phyloP scores from a whole-genome alignment of 2,888 invertebrate genomes.

The Hyalella azteca region DNA sequence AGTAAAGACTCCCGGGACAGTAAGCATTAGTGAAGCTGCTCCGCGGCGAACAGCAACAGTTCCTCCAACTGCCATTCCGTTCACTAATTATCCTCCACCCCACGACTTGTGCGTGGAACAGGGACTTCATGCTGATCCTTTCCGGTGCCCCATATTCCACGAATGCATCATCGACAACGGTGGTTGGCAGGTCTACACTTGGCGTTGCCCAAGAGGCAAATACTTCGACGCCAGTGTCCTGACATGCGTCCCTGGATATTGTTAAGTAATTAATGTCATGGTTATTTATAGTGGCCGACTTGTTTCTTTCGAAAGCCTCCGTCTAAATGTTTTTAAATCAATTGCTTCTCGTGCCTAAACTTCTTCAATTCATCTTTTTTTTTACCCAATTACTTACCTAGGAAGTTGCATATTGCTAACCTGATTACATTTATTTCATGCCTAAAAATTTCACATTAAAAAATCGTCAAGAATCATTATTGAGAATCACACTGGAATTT shows the following conservation, averaged over 20 bases:
- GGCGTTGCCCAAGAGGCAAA: conserved; percentile 52
- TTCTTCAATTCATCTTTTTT: too few species aligned
- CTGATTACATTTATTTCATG: too few species aligned
- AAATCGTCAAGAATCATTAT: too few species aligned
- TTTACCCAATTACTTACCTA: too few species aligned
- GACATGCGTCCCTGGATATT: conserved; percentile 47
- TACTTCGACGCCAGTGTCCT: conserved; percentile 44
- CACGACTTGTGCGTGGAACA: conserved; percentile 49
- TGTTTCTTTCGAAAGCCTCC: too few species aligned
- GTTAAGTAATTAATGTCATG: neutral
- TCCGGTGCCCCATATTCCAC: conserved; percentile 51
- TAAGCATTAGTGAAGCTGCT: conserved; percentile 3
- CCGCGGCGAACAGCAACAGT: neutral
- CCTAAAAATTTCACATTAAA: too few species aligned
- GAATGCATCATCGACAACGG: conserved; percentile 51
- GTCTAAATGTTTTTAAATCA: too few species aligned
- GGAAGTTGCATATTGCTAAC: too few species aligned
- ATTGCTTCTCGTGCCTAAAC: too few species aligned
- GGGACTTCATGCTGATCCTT: conserved; percentile 45
- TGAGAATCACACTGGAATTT: too few species aligned
- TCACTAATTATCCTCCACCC: conserved; percentile 42
- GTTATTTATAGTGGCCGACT: too few species aligned
- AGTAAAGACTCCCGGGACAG: neutral
- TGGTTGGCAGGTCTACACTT: conserved; percentile 52
- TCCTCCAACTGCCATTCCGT: conserved; percentile 21